phyloP scores from a whole-genome alignment of 2,888 invertebrate species.

The Drosophila pegasa region DNA sequence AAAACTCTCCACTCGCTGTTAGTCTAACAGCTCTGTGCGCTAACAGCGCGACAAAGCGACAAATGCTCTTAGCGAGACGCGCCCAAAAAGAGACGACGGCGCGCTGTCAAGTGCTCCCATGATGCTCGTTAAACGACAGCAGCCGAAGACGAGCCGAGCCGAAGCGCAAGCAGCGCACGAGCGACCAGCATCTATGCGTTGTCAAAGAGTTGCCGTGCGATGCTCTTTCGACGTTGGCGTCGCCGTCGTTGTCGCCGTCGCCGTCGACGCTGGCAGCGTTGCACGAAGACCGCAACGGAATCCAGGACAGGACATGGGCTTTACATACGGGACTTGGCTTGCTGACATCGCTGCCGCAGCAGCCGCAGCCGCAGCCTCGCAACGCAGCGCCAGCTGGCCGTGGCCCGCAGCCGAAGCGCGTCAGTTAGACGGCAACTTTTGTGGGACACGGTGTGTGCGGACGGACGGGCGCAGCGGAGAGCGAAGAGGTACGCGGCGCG shows the following conservation, averaged over 20 bases:
- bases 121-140: slow-evolving; percentile 15
- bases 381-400: slow-evolving; percentile 36
- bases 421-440: slow-evolving; percentile 71
- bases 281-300: slow-evolving; percentile 30
- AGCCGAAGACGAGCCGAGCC: slow-evolving; percentile 6
- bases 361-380: slow-evolving; percentile 14
- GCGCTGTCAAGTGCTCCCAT: slow-evolving; percentile 9
- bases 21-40: neutral
- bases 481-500: slow-evolving; percentile 40
- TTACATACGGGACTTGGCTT: slow-evolving; percentile 19
- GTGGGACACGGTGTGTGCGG: slow-evolving; percentile 53
- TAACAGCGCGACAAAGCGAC: slow-evolving; percentile 57
- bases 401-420: slow-evolving; percentile 24
- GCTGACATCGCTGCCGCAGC: slow-evolving; percentile 24
- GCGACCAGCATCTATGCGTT: slow-evolving; percentile 24
- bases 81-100: slow-evolving; percentile 36
- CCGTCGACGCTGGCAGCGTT: slow-evolving; percentile 18
- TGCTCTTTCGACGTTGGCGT: slow-evolving; percentile 30
- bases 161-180: slow-evolving; percentile 17
- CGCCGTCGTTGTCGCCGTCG: slow-evolving; percentile 16
- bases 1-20: slow-evolving; percentile 54
- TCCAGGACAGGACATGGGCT: slow-evolving; percentile 44
- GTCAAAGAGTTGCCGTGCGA: slow-evolving; percentile 34
- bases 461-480: slow-evolving; percentile 35
- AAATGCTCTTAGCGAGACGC: slow-evolving; percentile 44